phyloP scores from a whole-genome alignment of 1,140 invertebrate species.

The Psilanteris sp. region DNA sequence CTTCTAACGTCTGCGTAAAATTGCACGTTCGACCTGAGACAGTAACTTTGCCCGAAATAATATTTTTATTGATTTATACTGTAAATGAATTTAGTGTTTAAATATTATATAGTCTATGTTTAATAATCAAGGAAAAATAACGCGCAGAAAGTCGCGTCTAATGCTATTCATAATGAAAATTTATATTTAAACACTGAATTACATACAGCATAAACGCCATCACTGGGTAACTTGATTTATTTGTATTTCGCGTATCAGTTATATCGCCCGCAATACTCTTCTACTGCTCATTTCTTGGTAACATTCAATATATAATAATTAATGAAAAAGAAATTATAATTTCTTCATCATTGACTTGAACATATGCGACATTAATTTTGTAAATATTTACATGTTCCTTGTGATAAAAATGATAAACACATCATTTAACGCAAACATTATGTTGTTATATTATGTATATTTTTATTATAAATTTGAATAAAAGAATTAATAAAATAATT shows the following conservation, averaged over 20 bases:
- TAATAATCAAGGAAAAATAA: too few relatives aligned
- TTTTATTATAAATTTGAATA: too few relatives aligned
- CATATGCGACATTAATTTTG: slow-evolving; percentile 9
- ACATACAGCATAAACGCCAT: too few relatives aligned
- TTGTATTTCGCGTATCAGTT: slow-evolving; percentile 30
- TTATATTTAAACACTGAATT: too few relatives aligned
- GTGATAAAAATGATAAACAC: slow-evolving; percentile 1
- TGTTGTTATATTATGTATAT: too few relatives aligned
- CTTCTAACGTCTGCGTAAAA: slow-evolving; percentile 49
- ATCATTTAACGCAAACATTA: neutral
- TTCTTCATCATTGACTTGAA: slow-evolving; percentile 7
- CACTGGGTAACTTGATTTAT: slow-evolving; percentile 17
- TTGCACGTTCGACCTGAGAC: slow-evolving; percentile 55
- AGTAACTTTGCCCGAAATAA: slow-evolving; percentile 25
- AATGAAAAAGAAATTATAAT: slow-evolving; percentile 9
- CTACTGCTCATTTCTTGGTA: slow-evolving; percentile 3
- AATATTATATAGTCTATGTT: too few relatives aligned
- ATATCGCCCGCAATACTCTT: slow-evolving; percentile 8
- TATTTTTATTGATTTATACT: slow-evolving; percentile 11
- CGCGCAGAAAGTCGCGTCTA: too few relatives aligned
- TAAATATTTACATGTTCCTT: slow-evolving; percentile 23
- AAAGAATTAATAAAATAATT: too few relatives aligned
- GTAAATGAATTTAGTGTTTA: too few relatives aligned
- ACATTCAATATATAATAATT: neutral
- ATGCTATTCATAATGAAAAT: too few relatives aligned